Conservation (phyloP, 1,140 invertebrate genomes). For the Papilio helenus region DNA sequence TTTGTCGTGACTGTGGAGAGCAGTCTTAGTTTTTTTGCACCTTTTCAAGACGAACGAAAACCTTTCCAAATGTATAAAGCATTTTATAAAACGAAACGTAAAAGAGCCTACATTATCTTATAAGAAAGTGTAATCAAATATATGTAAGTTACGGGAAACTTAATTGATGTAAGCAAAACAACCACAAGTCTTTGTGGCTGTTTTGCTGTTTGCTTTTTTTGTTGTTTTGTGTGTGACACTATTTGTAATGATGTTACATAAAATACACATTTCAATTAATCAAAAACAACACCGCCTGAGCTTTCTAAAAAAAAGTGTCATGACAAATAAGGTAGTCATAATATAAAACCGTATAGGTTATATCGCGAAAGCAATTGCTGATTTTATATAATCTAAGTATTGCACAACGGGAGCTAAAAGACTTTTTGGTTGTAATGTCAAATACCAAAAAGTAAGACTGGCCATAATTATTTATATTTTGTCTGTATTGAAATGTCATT, state of each 20-base stretch:
- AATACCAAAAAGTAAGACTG: slow-evolving; percentile 10
- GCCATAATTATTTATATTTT: slow-evolving; percentile 8
- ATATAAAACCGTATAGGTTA: too few relatives aligned
- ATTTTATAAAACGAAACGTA: background rate
- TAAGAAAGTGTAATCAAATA: too few relatives aligned
- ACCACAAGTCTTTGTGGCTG: too few relatives aligned
- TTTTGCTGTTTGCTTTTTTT: too few relatives aligned
- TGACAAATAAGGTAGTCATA: too few relatives aligned
- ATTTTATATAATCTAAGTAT: background rate
- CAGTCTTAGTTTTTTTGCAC: background rate
- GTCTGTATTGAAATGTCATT: slow-evolving; percentile 15
- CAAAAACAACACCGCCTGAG: too few relatives aligned
- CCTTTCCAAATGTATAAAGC: background rate
- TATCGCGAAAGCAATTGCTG: background rate
- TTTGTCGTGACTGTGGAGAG: background rate
- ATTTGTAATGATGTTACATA: too few relatives aligned
- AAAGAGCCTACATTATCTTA: background rate
- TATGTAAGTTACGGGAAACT: too few relatives aligned
- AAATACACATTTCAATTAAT: too few relatives aligned
- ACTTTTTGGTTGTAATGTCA: background rate
- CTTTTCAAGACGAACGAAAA: background rate
- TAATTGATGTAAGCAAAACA: too few relatives aligned
- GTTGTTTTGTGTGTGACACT: too few relatives aligned
- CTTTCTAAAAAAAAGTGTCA: too few relatives aligned
- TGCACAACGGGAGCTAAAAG: background rate